These are phyloP conservation scores for Poecile atricapillus DNA, from an alignment of 2,113 vertebrate genomes.

Conservation along the genomic window DNA sequence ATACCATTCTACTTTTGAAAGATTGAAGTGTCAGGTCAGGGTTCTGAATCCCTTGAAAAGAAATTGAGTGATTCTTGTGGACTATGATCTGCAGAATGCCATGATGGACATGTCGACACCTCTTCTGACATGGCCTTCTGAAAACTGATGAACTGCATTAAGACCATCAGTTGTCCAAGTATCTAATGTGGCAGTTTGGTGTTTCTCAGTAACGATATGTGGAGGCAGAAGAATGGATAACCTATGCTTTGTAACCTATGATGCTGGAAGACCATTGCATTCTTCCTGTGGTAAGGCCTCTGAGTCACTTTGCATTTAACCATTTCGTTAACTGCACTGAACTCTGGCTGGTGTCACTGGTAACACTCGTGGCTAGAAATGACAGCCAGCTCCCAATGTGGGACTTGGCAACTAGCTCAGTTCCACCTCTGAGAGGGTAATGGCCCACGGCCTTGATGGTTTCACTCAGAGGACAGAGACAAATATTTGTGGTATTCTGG, in stretches of 20 bases:
- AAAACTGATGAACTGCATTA: background rate
- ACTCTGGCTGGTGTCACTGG: background rate
- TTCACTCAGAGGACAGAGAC: background rate
- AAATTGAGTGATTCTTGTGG: background rate
- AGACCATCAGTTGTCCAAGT: background rate
- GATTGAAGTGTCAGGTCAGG: background rate
- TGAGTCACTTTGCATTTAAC: background rate
- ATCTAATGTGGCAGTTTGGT: background rate
- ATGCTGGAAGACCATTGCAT: background rate
- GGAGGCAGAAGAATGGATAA: background rate
- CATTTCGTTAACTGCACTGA: background rate
- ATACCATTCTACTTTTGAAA: background rate
- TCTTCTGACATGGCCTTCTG: background rate
- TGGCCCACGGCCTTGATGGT: background rate
- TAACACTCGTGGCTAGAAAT: background rate
- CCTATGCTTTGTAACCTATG: background rate
- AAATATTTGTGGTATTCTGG: background rate
- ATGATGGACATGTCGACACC: background rate
- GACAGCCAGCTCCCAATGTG: rapidly evolving
- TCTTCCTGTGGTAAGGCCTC: background rate
- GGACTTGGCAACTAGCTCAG: background rate
- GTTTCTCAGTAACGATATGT: background rate
- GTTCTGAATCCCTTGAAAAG: background rate
- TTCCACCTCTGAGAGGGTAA: background rate
- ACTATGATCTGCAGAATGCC: background rate